A percentile compares a stretch with the other conserved stretches of the same genome.
Conservation (phyloP, 1,140 invertebrate species). For the Pantala flavescens region DNA sequence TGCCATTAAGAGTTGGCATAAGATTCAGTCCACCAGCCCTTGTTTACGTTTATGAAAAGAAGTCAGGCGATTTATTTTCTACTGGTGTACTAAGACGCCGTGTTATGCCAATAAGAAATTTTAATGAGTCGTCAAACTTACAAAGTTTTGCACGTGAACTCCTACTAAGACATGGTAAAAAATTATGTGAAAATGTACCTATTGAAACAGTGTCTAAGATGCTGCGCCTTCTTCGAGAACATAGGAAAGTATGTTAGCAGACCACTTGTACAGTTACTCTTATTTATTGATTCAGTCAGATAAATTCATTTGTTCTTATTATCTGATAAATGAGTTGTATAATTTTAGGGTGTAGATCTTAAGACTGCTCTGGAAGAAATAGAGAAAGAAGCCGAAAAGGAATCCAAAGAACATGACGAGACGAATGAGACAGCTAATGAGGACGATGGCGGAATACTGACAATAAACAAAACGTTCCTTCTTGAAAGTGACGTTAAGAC, state of each 20-base stretch:
- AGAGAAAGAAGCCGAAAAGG: no score
- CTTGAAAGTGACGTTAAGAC: no score
- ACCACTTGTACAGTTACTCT: background rate
- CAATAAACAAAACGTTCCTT: no score
- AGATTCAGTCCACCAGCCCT: background rate
- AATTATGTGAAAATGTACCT: background rate
- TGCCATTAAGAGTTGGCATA: background rate
- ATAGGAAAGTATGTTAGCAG: background rate
- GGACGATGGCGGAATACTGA: no score
- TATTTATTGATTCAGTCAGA: background rate
- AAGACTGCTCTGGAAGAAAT: background rate
- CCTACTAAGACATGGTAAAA: background rate
- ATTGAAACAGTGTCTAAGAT: background rate
- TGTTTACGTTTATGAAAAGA: slow-evolving; percentile 1
- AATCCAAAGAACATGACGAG: no score
- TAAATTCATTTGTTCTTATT: no score
- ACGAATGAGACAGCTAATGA: no score
- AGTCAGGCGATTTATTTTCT: background rate
- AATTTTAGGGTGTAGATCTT: background rate
- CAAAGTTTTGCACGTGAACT: background rate
- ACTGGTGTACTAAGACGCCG: background rate
- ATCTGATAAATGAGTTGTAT: background rate
- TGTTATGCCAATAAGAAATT: background rate
- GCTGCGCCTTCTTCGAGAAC: background rate
- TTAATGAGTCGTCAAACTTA: background rate